These are phyloP conservation scores for Pangasius macronema DNA, from an alignment of 2,797 vertebrate species.

Conservation along the genomic window DNA sequence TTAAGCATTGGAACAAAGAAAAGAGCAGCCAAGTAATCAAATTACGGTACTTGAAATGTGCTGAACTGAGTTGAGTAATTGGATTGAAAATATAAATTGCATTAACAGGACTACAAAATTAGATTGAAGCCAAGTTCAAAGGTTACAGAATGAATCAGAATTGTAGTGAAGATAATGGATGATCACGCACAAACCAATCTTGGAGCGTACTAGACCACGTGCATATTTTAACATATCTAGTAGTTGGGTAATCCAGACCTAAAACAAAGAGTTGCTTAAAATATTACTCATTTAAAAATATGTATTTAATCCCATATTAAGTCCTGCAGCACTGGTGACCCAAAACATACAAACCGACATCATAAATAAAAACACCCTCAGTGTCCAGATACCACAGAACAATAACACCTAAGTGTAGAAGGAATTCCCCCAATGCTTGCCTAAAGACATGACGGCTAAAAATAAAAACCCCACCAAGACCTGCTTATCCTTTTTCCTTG, in stretches of 20 bases:
- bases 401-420: not conserved
- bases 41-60: conserved; percentile 4
- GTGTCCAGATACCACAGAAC: not conserved
- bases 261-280: not conserved
- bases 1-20: conserved; percentile 4
- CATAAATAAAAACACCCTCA: not conserved
- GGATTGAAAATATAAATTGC: conserved; percentile 21
- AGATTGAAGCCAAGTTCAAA: conserved; percentile 1
- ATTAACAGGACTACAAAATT: not conserved
- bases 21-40: conserved; percentile 13
- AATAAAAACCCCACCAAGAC: conserved; percentile 4
- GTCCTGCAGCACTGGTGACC: not conserved
- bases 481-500: not conserved
- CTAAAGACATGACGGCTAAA: not conserved
- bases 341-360: not conserved
- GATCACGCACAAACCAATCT: not conserved
- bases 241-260: not conserved
- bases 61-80: conserved; percentile 2
- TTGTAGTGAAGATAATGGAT: not conserved
- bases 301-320: not conserved
- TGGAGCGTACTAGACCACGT: not conserved
- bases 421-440: not conserved
- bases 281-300: not conserved
- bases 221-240: not conserved
- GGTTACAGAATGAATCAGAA: conserved; percentile 11